Percentiles rank a stretch among this genome's conserved stretches.
These are phyloP conservation scores for Serripes groenlandicus DNA, from an alignment of 2,888 invertebrate genomes.

Conservation along the genomic window DNA sequence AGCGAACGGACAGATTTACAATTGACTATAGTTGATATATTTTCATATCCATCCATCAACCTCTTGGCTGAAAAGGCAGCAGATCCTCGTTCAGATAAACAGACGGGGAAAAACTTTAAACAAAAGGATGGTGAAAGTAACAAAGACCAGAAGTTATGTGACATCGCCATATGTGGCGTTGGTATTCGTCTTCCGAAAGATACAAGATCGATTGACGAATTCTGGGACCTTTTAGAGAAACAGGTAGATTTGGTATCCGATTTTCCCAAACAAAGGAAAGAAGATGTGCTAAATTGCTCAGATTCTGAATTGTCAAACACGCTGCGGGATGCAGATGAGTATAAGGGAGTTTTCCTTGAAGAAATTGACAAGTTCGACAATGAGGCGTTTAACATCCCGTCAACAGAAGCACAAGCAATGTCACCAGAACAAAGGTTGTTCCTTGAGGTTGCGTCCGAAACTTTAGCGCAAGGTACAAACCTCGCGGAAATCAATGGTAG, in stretches of 20 bases:
- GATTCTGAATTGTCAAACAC: neutral
- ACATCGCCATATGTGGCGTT: neutral
- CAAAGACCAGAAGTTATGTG: neutral
- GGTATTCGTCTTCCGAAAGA: neutral
- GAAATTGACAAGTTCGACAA: neutral
- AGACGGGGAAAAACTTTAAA: neutral
- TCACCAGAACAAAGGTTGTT: slow-evolving; percentile 2
- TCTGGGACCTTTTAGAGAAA: neutral
- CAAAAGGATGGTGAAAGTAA: neutral
- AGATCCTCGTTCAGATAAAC: neutral
- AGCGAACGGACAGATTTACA: neutral
- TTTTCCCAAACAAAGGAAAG: neutral
- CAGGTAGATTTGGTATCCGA: neutral
- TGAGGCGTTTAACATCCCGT: neutral
- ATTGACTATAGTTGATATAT: neutral
- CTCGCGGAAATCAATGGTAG: neutral
- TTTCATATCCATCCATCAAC: neutral
- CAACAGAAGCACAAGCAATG: neutral
- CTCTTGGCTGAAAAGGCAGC: neutral
- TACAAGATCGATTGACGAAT: neutral
- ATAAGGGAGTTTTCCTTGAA: neutral
- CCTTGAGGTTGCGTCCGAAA: neutral
- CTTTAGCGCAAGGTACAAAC: neutral
- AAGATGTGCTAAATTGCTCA: neutral
- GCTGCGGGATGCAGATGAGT: neutral